These are phyloP conservation scores for Pemphredon lugubris DNA, from an alignment of 2,888 invertebrate genomes.

Conservation along the genomic window DNA sequence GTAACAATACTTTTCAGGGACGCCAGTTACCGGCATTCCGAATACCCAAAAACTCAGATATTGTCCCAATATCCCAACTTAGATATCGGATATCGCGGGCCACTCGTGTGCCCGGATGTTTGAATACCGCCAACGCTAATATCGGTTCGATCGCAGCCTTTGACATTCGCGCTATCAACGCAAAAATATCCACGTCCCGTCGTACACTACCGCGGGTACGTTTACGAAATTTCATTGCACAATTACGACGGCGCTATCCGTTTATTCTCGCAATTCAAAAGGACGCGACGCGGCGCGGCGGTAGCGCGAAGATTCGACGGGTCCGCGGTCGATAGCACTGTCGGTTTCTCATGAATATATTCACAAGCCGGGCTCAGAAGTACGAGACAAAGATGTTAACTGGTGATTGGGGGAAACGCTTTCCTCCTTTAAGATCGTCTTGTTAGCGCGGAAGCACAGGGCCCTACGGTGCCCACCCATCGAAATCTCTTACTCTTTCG, in stretches of 20 bases:
- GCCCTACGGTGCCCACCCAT: slow-evolving; percentile 60
- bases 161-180: no score
- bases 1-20: no score
- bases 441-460: slow-evolving; percentile 69
- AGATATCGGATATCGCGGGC: no score
- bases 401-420: slow-evolving; percentile 77
- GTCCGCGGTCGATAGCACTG: slow-evolving; percentile 68
- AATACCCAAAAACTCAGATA: no score
- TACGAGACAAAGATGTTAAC: slow-evolving; percentile 78
- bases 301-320: slow-evolving; percentile 61
- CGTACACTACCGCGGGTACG: no score
- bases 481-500: slow-evolving; percentile 66
- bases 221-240: no score
- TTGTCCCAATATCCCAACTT: no score
- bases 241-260: not conserved
- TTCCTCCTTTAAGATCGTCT: slow-evolving; percentile 75
- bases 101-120: no score
- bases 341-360: slow-evolving; percentile 77
- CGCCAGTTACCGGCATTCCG: no score
- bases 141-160: no score
- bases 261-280: slow-evolving; percentile 37
- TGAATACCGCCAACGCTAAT: no score
- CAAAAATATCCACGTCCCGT: no score
- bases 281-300: slow-evolving; percentile 32
- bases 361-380: slow-evolving; percentile 73